A percentile compares a stretch with the other conserved stretches of the same genome.
These are phyloP conservation scores for Pseudeuparius sepicola DNA, from an alignment of 2,888 invertebrate species.

Conservation along the genomic window DNA sequence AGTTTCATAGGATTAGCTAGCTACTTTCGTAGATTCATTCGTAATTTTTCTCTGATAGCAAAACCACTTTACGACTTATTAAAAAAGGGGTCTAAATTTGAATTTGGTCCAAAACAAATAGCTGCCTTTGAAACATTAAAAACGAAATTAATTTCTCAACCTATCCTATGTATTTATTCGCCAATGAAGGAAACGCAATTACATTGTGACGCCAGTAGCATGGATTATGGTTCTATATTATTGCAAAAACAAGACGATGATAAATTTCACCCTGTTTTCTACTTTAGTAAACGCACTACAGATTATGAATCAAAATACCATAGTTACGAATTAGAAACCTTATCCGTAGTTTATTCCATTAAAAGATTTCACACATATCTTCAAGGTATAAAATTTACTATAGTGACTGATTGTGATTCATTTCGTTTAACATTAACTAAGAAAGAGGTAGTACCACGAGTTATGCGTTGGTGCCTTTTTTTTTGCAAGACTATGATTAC, in stretches of 20 bases:
- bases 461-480: too few species aligned
- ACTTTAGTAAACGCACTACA: slow-evolving; percentile 30
- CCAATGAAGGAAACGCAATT: slow-evolving; percentile 28
- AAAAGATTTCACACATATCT: slow-evolving; percentile 28
- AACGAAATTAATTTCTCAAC: slow-evolving; percentile 19
- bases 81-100: slow-evolving; percentile 22
- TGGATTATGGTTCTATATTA: slow-evolving; percentile 29
- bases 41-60: slow-evolving; percentile 20
- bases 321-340: slow-evolving; percentile 31
- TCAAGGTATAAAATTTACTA: slow-evolving; percentile 26
- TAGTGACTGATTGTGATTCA: slow-evolving; percentile 29
- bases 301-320: slow-evolving; percentile 28
- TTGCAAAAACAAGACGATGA: slow-evolving; percentile 28
- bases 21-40: slow-evolving; percentile 19
- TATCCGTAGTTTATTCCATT: slow-evolving; percentile 26
- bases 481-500: too few species aligned
- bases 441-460: too few species aligned
- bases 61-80: slow-evolving; percentile 28
- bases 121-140: slow-evolving; percentile 24
- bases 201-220: slow-evolving; percentile 31
- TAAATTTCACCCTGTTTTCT: slow-evolving; percentile 29
- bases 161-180: slow-evolving; percentile 29
- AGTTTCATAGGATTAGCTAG: slow-evolving; percentile 15
- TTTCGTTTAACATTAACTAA: too few species aligned
- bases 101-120: too few species aligned